phyloP scores from a whole-genome alignment of 1,140 invertebrate genomes.

The Drosophila nigrodunni region DNA sequence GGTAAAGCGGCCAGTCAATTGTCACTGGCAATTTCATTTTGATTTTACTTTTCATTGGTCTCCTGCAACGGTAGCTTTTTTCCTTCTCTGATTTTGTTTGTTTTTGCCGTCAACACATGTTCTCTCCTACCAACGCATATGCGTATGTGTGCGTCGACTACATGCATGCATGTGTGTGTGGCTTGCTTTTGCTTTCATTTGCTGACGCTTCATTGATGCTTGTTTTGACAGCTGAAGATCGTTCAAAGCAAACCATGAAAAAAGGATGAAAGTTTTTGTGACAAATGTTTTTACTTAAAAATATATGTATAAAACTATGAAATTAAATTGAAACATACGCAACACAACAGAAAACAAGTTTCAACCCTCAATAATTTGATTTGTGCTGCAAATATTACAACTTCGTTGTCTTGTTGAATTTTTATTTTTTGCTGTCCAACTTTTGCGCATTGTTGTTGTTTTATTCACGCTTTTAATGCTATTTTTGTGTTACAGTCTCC shows the following conservation, averaged over 20 bases:
- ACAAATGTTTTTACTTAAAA: conserved; percentile 2
- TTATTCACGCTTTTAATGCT: conserved; percentile 43
- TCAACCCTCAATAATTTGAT: conserved; percentile 53
- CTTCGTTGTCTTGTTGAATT: conserved; percentile 8
- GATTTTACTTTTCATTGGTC: conserved; percentile 26
- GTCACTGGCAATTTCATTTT: conserved; percentile 22
- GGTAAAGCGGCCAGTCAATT: conserved; percentile 12
- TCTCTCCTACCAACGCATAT: not conserved
- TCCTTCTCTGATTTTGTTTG: not conserved
- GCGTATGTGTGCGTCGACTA: not conserved
- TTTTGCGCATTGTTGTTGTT: conserved; percentile 38
- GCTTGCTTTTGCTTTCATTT: conserved; percentile 26
- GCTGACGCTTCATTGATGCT: conserved; percentile 22
- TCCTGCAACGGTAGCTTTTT: conserved; percentile 11
- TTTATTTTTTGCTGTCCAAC: conserved; percentile 35
- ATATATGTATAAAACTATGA: conserved; percentile 6
- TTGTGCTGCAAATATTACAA: conserved; percentile 44
- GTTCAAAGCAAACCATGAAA: conserved; percentile 3
- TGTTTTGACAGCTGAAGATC: conserved; percentile 39
- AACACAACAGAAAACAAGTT: conserved; percentile 34
- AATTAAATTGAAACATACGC: conserved; percentile 4
- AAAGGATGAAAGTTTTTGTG: not conserved
- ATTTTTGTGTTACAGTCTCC: conserved; percentile 52
- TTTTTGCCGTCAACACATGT: conserved; percentile 32
- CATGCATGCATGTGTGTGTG: conserved; percentile 2